These are phyloP conservation scores for Proisotoma minuta DNA, from an alignment of 2,888 invertebrate genomes.

Conservation along the genomic window DNA sequence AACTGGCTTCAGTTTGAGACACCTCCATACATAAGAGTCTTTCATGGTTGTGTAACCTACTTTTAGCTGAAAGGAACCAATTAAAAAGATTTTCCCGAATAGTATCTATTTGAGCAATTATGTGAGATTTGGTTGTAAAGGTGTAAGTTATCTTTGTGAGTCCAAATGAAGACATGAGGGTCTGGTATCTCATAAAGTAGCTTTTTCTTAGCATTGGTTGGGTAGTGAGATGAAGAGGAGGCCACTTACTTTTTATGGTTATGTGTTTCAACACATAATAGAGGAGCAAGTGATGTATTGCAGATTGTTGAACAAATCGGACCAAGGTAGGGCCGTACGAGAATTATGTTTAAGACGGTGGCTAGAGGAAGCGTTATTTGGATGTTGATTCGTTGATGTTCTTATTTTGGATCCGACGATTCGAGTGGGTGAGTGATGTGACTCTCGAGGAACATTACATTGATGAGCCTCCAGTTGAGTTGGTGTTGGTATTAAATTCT, in stretches of 20 bases:
- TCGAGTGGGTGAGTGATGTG: constrained; percentile 17
- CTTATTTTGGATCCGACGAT: constrained; percentile 6
- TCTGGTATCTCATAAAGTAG: not conserved
- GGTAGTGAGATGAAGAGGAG: too few species aligned
- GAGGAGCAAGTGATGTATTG: not conserved
- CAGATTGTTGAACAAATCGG: constrained; percentile 2
- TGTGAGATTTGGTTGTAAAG: too few species aligned
- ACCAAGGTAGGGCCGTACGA: not conserved
- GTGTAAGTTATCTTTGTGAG: too few species aligned
- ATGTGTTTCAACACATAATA: constrained; percentile 5
- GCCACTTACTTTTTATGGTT: constrained; percentile 1
- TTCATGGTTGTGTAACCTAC: too few species aligned
- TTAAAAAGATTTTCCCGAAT: too few species aligned
- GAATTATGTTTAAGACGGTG: not conserved
- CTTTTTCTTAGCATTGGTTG: not conserved
- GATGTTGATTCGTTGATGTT: constrained; percentile 5
- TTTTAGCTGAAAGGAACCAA: too few species aligned
- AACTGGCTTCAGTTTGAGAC: too few species aligned
- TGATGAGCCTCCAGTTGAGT: constrained; percentile 17
- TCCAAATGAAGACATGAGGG: constrained; percentile 1
- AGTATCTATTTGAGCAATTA: too few species aligned
- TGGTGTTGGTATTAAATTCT: constrained; percentile 5
- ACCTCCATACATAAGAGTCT: too few species aligned
- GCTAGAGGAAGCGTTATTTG: not conserved
- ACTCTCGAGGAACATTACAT: constrained; percentile 21